Base-by-base conservation (phyloP, 2,888 invertebrate species). In the Drosophila limbata region DNA sequence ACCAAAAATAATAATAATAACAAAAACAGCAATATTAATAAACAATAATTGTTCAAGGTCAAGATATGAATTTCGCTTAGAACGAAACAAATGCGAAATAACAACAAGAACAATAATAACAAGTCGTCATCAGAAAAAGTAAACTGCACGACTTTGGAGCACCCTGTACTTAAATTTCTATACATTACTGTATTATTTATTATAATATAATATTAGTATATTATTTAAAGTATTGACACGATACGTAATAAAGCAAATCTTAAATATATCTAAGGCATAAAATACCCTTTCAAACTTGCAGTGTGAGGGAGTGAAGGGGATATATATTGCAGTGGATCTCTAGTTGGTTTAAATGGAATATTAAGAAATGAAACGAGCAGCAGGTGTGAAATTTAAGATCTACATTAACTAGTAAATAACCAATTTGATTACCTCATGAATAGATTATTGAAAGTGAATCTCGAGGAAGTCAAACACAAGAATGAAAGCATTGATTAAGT, bases 31-130 rank as follows among this genome's bases (percentile, higher is more conserved):
- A 64, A 80, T 72, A 78, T 83, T 83, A 83, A 86, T 84, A 76
- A 85, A 73, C 84, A 83, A 84, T 83, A 83, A 88, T 86, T 84
- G 72, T 61, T 70, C 82, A 89, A 85, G 85, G 85, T 81, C 84
- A 77, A 71, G 70, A 62, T 73, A 73, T 64, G 65, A 77, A 79
- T 73, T 74, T 82, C 53, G 74, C 71, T 79, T 77, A 85, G 83
- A 88, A 85, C 69, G 69, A 60, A 79, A 78, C 66, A 88, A 77
- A 73, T 74, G 51, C 47, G 44, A 74, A 76, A 69, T 59, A 81
- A 72, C 42, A 73, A 53, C 19, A 74, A 69, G 19, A 53, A 37
- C 31, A 66, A 28, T 35, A 61, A 44, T 13, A 60, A 75, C 50
- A 67, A 61, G 31, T 61, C 37, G 45, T 15, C 31, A 17, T 13